A percentile compares a stretch with the other conserved stretches of the same genome.
These are phyloP conservation scores for Micronycteris hirsuta DNA, from an alignment of 2,113 vertebrate genomes.

Conservation along the genomic window DNA sequence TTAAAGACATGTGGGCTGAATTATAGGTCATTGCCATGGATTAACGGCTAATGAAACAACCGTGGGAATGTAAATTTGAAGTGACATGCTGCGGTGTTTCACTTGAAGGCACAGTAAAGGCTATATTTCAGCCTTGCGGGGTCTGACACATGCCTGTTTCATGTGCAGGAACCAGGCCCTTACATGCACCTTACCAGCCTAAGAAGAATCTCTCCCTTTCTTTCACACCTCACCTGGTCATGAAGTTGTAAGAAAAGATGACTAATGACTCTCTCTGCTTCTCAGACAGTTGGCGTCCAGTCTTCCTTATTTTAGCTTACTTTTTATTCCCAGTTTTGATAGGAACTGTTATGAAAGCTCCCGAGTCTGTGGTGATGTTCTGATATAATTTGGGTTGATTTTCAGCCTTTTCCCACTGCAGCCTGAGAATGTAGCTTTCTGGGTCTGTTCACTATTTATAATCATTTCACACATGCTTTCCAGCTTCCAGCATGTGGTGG, in stretches of 20 bases:
- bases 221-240: neutral
- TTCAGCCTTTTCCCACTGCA: neutral
- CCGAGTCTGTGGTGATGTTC: neutral
- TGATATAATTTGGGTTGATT: neutral
- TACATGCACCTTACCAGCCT: neutral
- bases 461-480: neutral
- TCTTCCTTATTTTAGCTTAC: neutral
- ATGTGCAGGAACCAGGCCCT: neutral
- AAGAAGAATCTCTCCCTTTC: neutral
- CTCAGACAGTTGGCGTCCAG: neutral
- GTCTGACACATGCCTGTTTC: neutral
- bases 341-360: neutral
- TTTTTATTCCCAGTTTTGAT: neutral
- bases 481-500: neutral
- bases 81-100: neutral
- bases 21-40: neutral
- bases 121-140: neutral
- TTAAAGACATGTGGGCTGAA: neutral
- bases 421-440: neutral
- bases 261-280: neutral
- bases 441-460: neutral
- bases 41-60: neutral
- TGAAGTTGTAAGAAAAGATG: neutral
- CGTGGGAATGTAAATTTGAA: neutral
- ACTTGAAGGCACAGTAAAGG: neutral